Base-by-base conservation (phyloP, 2,113 vertebrate species). In the Atrichornis clamosus region DNA sequence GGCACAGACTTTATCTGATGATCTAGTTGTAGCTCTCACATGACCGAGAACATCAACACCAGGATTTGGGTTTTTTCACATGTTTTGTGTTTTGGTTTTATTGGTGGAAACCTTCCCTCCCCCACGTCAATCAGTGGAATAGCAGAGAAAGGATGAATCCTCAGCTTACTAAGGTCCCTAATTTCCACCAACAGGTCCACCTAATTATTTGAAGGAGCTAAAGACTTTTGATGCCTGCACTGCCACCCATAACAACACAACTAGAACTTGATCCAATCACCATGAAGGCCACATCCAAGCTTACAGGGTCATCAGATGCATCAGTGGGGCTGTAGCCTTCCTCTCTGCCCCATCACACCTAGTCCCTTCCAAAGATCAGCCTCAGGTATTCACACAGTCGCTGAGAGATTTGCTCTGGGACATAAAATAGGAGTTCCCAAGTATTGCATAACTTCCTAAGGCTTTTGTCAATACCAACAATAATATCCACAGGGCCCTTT, bases 11-110 rank as follows among this genome's bases (percentile, higher is more conserved):
- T 87, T 68, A 86, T 58, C 89, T 96, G 69, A 96, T 90, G 53
- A 96, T 86, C 93, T 94, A 92, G 94, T 83, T 95, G 87, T 73
- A 96, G 68, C 81, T 96, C 83, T 95, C 86, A 70, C 28, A 52
- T 65, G 53, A 75, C 64, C 80, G 37, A 91, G 62, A 96, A 96
- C 59, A 95, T 77, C 69, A 96, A 67, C 21, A 39, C 81, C 69
- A 93, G 74, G 63, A 44, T 19, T 24, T 5, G 33, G 23, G 9
- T 9, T 7, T 3, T 39, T n/a, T 67, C 8, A 9, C 20, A 4
- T 10, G 33, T 21, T 35, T 52, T 39, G 41, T 20, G 2, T 7
- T 17, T 33, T 32, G 22, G 32, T n/a, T 44, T 63, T n/a, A 55
- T 6, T 24, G 39, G 11, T 11, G 19, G 17, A 76, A 76, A n/a